Evolutionary conservation across 2,797 vertebrate genomes (phyloP).

Genomic region (Pitangus sulphuratus): DNA sequence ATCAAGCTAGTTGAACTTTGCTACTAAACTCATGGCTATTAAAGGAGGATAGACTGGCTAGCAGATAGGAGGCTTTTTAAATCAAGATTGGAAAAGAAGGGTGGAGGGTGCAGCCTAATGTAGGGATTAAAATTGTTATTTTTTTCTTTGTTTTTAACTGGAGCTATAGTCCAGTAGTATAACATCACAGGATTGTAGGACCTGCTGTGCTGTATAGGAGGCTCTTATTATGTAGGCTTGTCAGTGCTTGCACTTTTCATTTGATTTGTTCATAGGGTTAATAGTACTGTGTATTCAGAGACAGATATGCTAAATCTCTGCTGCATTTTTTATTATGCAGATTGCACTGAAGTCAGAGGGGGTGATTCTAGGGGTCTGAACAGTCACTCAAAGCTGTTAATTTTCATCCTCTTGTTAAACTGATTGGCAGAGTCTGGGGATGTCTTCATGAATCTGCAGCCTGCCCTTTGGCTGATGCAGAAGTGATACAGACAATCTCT

Average conservation of each 20-base stretch:
- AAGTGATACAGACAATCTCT: background rate
- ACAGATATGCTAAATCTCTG: background rate
- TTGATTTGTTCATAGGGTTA: constrained; percentile 29
- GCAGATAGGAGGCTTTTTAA: background rate
- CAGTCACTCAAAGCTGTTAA: constrained; percentile 27
- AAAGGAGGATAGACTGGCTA: background rate
- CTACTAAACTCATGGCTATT: background rate
- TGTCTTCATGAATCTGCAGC: background rate
- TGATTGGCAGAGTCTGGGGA: constrained; percentile 16
- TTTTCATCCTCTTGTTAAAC: constrained; percentile 41
- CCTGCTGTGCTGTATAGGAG: background rate
- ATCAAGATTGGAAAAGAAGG: background rate
- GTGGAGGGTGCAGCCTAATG: background rate
- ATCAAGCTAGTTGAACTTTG: background rate
- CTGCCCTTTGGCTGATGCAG: background rate
- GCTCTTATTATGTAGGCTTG: background rate
- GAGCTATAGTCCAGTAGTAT: background rate
- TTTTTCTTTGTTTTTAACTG: background rate
- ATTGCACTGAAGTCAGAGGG: constrained; percentile 26
- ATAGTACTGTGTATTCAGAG: constrained; percentile 10
- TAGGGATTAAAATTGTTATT: background rate
- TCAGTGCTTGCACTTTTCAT: background rate
- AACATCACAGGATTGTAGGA: background rate
- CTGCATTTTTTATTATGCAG: constrained; percentile 42
- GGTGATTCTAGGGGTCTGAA: constrained; percentile 21